phyloP scores from a whole-genome alignment of 2,888 invertebrate species.

The Ophion costatus region DNA sequence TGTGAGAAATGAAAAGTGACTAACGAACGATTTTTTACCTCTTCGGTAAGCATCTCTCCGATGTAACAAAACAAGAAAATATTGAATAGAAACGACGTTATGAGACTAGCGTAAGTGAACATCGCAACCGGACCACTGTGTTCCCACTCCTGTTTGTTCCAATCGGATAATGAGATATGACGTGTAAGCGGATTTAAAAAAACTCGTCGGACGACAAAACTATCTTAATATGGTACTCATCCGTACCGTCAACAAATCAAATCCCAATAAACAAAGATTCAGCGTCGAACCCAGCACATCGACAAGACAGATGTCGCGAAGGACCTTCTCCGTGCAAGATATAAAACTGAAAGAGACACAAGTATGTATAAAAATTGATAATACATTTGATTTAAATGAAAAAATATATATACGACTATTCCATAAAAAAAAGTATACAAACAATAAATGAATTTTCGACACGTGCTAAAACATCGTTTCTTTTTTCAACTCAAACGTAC shows the following conservation, averaged over 20 bases:
- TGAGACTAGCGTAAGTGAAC: constrained; percentile 52
- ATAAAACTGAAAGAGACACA: constrained; percentile 51
- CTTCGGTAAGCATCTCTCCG: constrained; percentile 59
- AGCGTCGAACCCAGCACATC: constrained; percentile 66
- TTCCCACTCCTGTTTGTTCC: constrained; percentile 53
- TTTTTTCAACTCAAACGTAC: too few relatives aligned
- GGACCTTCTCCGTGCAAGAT: constrained; percentile 32
- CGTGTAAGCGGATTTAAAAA: neutral
- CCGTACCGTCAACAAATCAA: constrained; percentile 31
- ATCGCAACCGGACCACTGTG: constrained; percentile 52
- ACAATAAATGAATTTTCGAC: too few relatives aligned
- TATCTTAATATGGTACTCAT: neutral
- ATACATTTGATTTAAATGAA: too few relatives aligned
- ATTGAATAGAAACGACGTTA: constrained; percentile 60
- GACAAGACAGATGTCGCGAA: constrained; percentile 64
- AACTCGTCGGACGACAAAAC: neutral
- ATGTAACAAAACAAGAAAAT: constrained; percentile 63
- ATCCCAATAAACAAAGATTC: constrained; percentile 67
- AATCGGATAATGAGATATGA: neutral
- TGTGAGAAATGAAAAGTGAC: neutral
- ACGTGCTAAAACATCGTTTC: too few relatives aligned
- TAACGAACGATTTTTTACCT: constrained; percentile 40
- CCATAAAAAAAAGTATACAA: neutral
- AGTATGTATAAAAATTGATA: neutral
- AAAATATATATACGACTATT: too few relatives aligned